Percentiles rank a stretch among this genome's conserved stretches.
Evolutionary conservation across 2,888 invertebrate species (phyloP).

Genomic region (Nemotelus nigrinus): DNA sequence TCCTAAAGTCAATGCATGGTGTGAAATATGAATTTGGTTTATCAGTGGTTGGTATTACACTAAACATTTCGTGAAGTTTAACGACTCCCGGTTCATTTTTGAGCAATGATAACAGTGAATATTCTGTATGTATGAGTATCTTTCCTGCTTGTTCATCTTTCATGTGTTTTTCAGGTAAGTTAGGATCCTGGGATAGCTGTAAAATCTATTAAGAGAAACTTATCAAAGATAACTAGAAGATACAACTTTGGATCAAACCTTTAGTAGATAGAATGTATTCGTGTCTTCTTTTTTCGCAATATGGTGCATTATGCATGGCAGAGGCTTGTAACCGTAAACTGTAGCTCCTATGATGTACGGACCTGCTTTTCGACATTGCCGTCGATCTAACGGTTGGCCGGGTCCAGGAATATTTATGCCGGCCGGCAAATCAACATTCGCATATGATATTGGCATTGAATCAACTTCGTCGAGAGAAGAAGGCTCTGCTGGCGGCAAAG

Average conservation of each 20-base stretch:
- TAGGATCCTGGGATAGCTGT: not conserved
- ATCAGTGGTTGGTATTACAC: constrained; percentile 65
- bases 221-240: not conserved
- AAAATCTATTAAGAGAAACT: not conserved
- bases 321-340: constrained; percentile 77
- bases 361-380: constrained; percentile 61
- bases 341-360: constrained; percentile 76
- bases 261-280: constrained; percentile 76
- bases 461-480: too few relatives aligned
- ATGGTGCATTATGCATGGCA: constrained; percentile 78
- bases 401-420: constrained; percentile 34
- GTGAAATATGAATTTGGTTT: constrained; percentile 2
- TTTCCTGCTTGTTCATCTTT: constrained; percentile 82
- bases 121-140: constrained; percentile 81
- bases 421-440: not conserved
- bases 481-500: too few relatives aligned
- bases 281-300: constrained; percentile 76
- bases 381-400: constrained; percentile 46
- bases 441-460: too few relatives aligned
- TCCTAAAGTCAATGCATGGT: constrained; percentile 68
- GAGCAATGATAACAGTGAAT: constrained; percentile 75
- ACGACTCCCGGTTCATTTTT: constrained; percentile 78
- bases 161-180: constrained; percentile 64
- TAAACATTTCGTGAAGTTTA: constrained; percentile 80
- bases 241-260: constrained; percentile 64